Evolutionary conservation across 2,113 vertebrate genomes (phyloP), one percentile per base, ranked within the genome.

Genomic region (Phodopus roborovskii): DNA sequence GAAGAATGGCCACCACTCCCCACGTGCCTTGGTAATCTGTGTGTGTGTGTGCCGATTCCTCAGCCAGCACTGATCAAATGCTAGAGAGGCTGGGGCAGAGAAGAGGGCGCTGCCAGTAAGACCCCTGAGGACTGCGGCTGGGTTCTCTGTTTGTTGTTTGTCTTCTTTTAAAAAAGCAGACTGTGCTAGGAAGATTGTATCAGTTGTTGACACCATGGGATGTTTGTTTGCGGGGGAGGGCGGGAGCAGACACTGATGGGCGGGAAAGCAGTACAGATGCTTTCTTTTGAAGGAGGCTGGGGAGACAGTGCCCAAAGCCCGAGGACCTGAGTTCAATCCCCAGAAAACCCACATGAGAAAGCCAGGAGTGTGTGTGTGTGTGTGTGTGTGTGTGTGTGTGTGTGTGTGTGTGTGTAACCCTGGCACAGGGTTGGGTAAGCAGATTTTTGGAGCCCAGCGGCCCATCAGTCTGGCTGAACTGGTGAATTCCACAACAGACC

Each of bases 221-320:
- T 1, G 5, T 12, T 3, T 45, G 45, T 6, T n/a, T n/a, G n/a
- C 12, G n/a, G n/a, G 19, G 0, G 19, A 0, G 6, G 22, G 28
- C 5, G 5, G 28, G 19, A 39, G 9, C 19, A 73, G 28, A 62
- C 1, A 2, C 1, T 5, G 15, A 3, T 2, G 17, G 20, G 62
- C 42, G 0, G 4, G 30, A 42, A 53, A 42, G 36, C 10, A 17
- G 12, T 66, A 39, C 1, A 1, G 20, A 42, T 3, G 39, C 33
- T 62, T n/a, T 19, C 30, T 90, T 56, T 68, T 42, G 19, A 42
- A 39, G 39, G 71, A 42, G 20, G n/a, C 3, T 42, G 71, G 39
- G 39, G 28, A 26, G 74, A 75, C 5, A 8, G 42, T 5, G 26
- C 24, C 8, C 11, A 6, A 24, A 26, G 71, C 74, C 3, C 15